phyloP scores from a whole-genome alignment of 1,140 invertebrate genomes.

The Cydia pomonella region DNA sequence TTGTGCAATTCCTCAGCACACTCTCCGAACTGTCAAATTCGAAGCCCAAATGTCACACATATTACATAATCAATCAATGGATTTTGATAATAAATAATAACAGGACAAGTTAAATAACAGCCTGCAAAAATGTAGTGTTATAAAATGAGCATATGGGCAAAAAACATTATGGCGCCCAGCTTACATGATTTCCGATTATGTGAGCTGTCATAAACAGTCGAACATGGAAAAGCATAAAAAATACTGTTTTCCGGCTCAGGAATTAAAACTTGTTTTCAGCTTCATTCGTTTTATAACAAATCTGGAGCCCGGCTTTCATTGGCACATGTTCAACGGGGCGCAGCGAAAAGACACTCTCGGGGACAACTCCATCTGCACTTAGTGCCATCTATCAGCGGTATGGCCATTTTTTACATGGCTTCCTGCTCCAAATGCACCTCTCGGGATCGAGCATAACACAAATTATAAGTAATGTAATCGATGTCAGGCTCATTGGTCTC shows the following conservation, averaged over 20 bases:
- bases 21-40: too few species aligned
- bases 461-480: not conserved
- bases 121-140: too few species aligned
- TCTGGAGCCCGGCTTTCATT: conserved; percentile 63
- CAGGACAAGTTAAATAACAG: too few species aligned
- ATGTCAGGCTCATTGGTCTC: too few species aligned
- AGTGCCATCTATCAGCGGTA: conserved; percentile 70
- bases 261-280: conserved; percentile 37
- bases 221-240: not conserved
- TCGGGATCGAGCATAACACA: conserved; percentile 52
- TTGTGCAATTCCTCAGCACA: too few species aligned
- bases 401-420: conserved; percentile 60
- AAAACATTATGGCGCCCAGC: not conserved
- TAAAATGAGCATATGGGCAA: too few species aligned
- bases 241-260: not conserved
- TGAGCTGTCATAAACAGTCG: not conserved
- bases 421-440: conserved; percentile 63
- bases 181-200: not conserved
- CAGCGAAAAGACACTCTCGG: conserved; percentile 66
- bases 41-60: too few species aligned
- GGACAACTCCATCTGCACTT: conserved; percentile 69
- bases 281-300: conserved; percentile 50
- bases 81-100: too few species aligned
- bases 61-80: too few species aligned
- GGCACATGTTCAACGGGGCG: conserved; percentile 70